A percentile compares a stretch with the other conserved stretches of the same genome.
Evolutionary conservation across 2,113 vertebrate species (phyloP).

Genomic region (Lasiurus borealis): DNA sequence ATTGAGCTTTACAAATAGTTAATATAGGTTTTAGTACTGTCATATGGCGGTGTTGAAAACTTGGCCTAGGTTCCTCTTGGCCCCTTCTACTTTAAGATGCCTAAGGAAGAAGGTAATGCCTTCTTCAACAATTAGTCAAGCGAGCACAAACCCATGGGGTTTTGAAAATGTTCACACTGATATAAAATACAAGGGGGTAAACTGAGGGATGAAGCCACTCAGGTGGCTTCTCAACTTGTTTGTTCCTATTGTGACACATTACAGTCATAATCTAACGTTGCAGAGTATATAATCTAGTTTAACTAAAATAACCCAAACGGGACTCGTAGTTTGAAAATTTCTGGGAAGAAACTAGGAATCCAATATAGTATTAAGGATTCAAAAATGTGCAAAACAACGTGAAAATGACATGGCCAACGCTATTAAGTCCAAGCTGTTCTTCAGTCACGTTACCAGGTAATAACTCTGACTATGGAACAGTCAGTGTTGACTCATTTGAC

Average conservation of each 20-base stretch:
- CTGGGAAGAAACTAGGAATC: background rate
- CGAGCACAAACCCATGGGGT: background rate
- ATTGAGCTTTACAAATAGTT: background rate
- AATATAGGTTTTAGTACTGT: background rate
- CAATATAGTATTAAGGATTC: background rate
- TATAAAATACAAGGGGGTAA: too few relatives aligned
- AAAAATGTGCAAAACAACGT: background rate
- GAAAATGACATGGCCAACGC: background rate
- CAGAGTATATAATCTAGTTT: background rate
- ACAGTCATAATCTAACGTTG: background rate
- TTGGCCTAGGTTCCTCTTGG: background rate
- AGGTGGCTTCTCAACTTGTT: background rate
- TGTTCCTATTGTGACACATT: background rate
- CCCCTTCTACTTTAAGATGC: background rate
- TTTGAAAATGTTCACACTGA: background rate
- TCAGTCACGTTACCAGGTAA: background rate
- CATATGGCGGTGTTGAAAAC: background rate
- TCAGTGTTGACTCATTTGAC: background rate
- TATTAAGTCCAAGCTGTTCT: background rate
- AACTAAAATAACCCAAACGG: background rate
- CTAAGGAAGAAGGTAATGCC: background rate
- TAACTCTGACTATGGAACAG: background rate
- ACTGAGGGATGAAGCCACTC: background rate
- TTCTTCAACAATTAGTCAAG: background rate
- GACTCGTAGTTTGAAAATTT: background rate